Conservation (phyloP, 2,888 invertebrate species). For the Drosophila affinis region DNA sequence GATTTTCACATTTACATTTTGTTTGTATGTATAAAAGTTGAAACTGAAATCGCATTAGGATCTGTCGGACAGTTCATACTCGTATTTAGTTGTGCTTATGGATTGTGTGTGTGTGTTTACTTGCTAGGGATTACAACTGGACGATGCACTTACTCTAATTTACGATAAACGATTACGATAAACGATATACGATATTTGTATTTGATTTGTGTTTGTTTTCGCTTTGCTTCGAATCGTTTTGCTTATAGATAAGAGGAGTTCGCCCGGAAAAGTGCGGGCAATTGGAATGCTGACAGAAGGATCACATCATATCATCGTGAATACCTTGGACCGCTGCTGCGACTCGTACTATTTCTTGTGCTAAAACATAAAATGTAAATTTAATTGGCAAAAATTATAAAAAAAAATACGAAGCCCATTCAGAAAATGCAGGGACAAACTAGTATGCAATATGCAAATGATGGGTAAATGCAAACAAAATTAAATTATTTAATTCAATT, state of each 20-base stretch:
- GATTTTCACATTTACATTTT: conserved; percentile 51
- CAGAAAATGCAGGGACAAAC: conserved; percentile 22
- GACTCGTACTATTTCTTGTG: conserved; percentile 54
- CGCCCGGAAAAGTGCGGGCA: conserved; percentile 46
- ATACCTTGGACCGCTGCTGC: conserved; percentile 40
- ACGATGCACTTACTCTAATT: conserved; percentile 30
- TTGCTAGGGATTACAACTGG: conserved; percentile 39
- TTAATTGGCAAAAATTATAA: conserved; percentile 39
- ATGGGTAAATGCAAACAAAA: conserved; percentile 73
- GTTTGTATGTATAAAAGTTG: conserved; percentile 51
- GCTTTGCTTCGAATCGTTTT: conserved; percentile 8
- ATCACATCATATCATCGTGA: conserved; percentile 41
- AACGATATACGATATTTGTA: conserved; percentile 30
- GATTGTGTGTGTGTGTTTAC: conserved; percentile 25
- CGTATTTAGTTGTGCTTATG: conserved; percentile 37
- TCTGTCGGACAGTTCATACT: conserved; percentile 12
- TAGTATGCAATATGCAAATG: conserved; percentile 49
- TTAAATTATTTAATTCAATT: conserved; percentile 82
- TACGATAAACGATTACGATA: conserved; percentile 28
- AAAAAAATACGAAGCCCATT: conserved; percentile 35
- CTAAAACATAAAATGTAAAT: conserved; percentile 66
- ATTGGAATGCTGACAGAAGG: conserved; percentile 60
- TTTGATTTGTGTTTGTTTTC: conserved; percentile 34
- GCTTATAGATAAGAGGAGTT: conserved; percentile 48
- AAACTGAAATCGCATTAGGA: conserved; percentile 48